Percentiles rank a stretch among this genome's conserved stretches.
Conservation (phyloP, 2,888 invertebrate species). For the Synanthedon andrenaeformis region DNA sequence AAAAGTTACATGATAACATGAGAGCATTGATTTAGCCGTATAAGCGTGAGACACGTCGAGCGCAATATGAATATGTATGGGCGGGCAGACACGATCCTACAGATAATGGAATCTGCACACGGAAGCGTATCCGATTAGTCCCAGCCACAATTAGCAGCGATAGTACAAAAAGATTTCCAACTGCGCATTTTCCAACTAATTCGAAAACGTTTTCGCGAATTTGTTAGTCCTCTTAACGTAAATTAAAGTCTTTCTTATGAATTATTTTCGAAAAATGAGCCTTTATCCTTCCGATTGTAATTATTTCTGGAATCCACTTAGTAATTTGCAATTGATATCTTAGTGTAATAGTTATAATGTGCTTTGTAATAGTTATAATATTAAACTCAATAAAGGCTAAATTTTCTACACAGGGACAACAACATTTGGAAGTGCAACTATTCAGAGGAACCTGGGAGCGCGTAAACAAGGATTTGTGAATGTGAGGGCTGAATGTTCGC, state of each 20-base stretch:
- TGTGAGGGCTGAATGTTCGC: constrained; percentile 36
- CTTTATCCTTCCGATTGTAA: too few species aligned
- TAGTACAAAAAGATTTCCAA: constrained; percentile 20
- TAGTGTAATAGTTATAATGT: too few species aligned
- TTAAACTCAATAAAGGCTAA: too few species aligned
- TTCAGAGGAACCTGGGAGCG: constrained; percentile 2
- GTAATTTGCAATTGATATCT: too few species aligned
- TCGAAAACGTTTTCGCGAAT: too few species aligned
- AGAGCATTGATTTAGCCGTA: constrained; percentile 33
- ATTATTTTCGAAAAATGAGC: too few species aligned
- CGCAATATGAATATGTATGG: constrained; percentile 59
- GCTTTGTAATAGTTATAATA: too few species aligned
- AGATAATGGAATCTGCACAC: constrained; percentile 64
- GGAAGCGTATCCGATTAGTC: constrained; percentile 53
- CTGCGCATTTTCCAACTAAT: not conserved
- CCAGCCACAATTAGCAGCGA: constrained; percentile 44
- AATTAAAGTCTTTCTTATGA: too few species aligned
- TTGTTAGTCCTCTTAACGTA: too few species aligned
- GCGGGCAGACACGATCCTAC: constrained; percentile 46
- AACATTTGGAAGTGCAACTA: constrained; percentile 4
- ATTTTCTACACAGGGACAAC: not conserved
- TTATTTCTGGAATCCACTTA: too few species aligned
- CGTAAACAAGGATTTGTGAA: constrained; percentile 5
- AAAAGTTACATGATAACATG: constrained; percentile 18
- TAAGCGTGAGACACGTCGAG: constrained; percentile 29